Conservation (phyloP, 2,797 vertebrate species). For the Glossophaga mutica region DNA sequence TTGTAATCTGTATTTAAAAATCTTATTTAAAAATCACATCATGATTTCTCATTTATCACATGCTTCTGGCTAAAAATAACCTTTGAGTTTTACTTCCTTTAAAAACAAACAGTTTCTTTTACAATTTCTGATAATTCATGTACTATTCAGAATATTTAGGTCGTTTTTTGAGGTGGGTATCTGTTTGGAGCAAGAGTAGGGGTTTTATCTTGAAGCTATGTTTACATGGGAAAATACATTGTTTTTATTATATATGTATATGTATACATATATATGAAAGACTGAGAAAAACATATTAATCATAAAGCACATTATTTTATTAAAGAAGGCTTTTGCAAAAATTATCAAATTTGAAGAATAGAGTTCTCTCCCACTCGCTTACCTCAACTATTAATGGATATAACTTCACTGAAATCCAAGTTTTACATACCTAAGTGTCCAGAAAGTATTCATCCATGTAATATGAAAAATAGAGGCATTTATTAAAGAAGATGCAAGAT, state of each 20-base stretch:
- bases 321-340: not conserved
- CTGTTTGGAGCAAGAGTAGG: not conserved
- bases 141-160: not conserved
- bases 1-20: conserved; percentile 42
- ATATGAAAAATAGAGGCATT: not conserved
- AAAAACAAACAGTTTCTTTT: not conserved
- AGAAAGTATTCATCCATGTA: not conserved
- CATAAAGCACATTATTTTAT: not conserved
- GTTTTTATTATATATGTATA: not conserved
- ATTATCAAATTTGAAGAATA: not conserved
- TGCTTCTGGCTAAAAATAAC: conserved; percentile 44
- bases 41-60: conserved; percentile 47
- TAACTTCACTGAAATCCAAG: not conserved
- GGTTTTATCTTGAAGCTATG: not conserved
- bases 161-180: not conserved
- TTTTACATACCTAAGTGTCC: not conserved
- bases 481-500: not conserved
- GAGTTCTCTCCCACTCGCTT: not conserved
- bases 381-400: not conserved
- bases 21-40: conserved; percentile 50
- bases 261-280: not conserved
- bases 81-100: not conserved
- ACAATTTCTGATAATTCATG: conserved; percentile 10
- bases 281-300: not conserved
- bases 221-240: not conserved